Evolutionary conservation across 2,113 vertebrate genomes (phyloP), one percentile per base, ranked within the genome.

Genomic region (Lathamus discolor): DNA sequence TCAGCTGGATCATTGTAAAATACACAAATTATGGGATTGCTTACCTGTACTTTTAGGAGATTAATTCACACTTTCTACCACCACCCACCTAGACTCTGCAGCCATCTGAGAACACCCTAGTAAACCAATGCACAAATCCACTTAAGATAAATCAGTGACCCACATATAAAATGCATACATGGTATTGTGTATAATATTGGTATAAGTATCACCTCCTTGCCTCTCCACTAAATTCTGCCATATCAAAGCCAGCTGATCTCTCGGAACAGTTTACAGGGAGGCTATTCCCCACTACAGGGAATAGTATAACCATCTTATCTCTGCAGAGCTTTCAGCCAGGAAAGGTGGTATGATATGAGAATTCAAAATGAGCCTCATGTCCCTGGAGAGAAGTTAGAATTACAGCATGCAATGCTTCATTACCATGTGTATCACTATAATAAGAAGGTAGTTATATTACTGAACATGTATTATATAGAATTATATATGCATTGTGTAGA

Each of bases 1-100:
- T 94, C 96, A 88, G 77, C 72, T 93, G 49, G 84, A 89, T 95
- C 69, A 84, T 89, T 63, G 86, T 80, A 88, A 96, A 97, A 75
- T 22, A 89, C 84, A 92, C 66, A 90, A 66, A 96, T 95, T 95
- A 92, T 51, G 83, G 84, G 80, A 90, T 73, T 89, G 83, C 92
- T 93, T 89, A 96, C 96, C 96, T 92, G 72, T 81, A 55, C 80
- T 86, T 94, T 52, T 64, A 66, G 74, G 74, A 95, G 95, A 97
- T 97, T 96, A 97, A 76, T 85, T 92, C 33, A 3, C 55, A 48
- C 1, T 0, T 87, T 89, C 74, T 69, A 18, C 82, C 87, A 96
- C 89, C 91, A 91, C 91, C 95, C 93, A 93, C 94, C 75, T 66
- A 86, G 55, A 67, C 51, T 68, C 68, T 9, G 64, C 9, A 14